Evolutionary conservation across 2,888 invertebrate species (phyloP), one percentile per base, ranked within the genome.

Genomic region (Esperia sulphurella): DNA sequence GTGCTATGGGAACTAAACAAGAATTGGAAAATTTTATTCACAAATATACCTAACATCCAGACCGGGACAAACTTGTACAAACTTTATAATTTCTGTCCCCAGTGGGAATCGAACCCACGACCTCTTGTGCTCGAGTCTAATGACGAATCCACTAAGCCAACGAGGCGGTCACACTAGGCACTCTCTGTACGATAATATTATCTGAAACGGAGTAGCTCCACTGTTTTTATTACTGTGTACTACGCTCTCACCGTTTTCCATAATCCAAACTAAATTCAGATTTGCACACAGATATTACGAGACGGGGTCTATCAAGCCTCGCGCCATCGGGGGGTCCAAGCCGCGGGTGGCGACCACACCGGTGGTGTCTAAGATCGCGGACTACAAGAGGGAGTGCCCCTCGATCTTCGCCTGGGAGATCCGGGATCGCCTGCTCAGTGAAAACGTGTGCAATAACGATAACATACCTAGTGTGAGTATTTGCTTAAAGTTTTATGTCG

Each of bases 331-430:
- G 54, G 98, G 98, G 55, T 97, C 97, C 49, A 98, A 98, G 83
- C 98, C 98, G 9, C 92, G 98, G 63, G 98, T 98, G 51, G 98
- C 97, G 53, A 98, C 98, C 45, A 95, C 95, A 47, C 95, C 95
- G 39, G 98, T 98, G 58, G 98, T 98, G 60, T 93, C 94, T 84
- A 97, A 97, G 91, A 98, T 98, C 67, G 97, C 98, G 48, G 96
- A 97, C 79, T 98, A 97, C 92, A 98, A 98, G 90, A 91, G 98
- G 46, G 98, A 98, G 83, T 98, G 98, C 83, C 98, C 98, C 33
- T 97, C 97, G 65, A 98, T 98, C 85, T 98, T 98, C 90, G 98
- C 98, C 43, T 98, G 98, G 98, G 98, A 98, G 91, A 98, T 98
- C 78, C 91, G 98, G 46, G 98, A 98, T 76, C 93, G 98, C 74